Evolutionary conservation across 2,113 vertebrate species (phyloP).

Genomic region (Pteronura brasiliensis): DNA sequence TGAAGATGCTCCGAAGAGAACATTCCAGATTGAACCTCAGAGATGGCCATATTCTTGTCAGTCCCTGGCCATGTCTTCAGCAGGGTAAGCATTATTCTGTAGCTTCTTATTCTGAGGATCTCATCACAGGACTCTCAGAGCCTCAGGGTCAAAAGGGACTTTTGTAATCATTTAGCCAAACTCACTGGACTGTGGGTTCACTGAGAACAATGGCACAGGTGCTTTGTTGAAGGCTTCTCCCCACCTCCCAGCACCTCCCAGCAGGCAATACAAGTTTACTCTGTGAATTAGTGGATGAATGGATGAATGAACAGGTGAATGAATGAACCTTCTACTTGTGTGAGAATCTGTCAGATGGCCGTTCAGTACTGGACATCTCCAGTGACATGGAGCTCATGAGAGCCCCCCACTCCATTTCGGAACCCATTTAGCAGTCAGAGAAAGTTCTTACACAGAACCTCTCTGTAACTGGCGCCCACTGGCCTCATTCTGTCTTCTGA

Average conservation of each 20-base stretch:
- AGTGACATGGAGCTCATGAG: background rate
- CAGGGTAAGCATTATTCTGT: background rate
- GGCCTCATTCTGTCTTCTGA: background rate
- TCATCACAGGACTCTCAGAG: background rate
- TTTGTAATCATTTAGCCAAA: background rate
- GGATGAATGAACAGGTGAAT: background rate
- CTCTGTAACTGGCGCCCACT: background rate
- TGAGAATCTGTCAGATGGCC: background rate
- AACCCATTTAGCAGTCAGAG: background rate
- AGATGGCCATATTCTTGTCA: too few species aligned
- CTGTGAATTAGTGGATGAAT: background rate
- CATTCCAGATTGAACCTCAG: background rate
- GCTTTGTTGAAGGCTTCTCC: background rate
- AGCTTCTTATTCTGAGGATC: background rate
- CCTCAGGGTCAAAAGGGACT: background rate
- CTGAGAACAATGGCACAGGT: background rate
- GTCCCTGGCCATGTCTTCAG: background rate
- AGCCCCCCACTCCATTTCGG: background rate
- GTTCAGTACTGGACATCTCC: background rate
- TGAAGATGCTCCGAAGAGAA: conserved; percentile 31
- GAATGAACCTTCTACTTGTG: background rate
- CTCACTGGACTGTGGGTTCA: background rate
- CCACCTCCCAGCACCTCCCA: background rate
- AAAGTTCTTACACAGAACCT: background rate
- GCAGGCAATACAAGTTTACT: background rate